A percentile compares a stretch with the other conserved stretches of the same genome.
phyloP scores from a whole-genome alignment of 2,113 vertebrate species.

The Anguilla rostrata region DNA sequence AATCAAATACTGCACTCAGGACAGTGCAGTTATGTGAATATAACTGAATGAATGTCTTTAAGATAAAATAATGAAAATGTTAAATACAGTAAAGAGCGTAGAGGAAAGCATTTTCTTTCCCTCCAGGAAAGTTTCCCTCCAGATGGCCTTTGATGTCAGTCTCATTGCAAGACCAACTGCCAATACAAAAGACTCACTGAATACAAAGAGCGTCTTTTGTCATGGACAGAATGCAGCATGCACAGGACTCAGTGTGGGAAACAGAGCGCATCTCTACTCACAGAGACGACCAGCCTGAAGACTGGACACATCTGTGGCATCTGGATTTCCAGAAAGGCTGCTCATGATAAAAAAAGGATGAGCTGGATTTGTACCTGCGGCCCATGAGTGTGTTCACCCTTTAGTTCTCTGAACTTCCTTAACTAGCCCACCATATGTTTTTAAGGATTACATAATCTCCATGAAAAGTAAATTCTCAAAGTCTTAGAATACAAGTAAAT shows the following conservation, averaged over 20 bases:
- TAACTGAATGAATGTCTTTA: too few relatives aligned
- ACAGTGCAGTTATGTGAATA: too few relatives aligned
- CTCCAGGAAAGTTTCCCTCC: constrained; percentile 43
- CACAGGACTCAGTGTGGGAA: constrained; percentile 48
- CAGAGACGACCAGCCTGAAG: constrained; percentile 26
- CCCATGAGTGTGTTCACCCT: neutral
- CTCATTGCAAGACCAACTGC: constrained; percentile 31
- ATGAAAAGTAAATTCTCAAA: too few relatives aligned
- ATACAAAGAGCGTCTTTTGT: constrained; percentile 42
- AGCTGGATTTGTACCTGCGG: neutral
- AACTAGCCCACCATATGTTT: too few relatives aligned
- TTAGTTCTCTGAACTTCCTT: too few relatives aligned
- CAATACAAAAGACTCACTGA: constrained; percentile 42
- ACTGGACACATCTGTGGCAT: constrained; percentile 42
- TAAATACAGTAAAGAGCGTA: too few relatives aligned
- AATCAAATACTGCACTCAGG: too few relatives aligned
- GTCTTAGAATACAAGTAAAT: too few relatives aligned
- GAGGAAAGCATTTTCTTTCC: neutral
- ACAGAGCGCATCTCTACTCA: constrained; percentile 36
- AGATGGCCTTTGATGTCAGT: constrained; percentile 45
- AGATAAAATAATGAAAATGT: too few relatives aligned
- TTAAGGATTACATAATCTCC: too few relatives aligned
- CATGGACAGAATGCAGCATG: constrained; percentile 34
- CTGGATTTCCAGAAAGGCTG: constrained; percentile 19
- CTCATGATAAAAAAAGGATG: neutral